Evolutionary conservation across 2,888 invertebrate species (phyloP).

Genomic region (Celastrina argiolus): DNA sequence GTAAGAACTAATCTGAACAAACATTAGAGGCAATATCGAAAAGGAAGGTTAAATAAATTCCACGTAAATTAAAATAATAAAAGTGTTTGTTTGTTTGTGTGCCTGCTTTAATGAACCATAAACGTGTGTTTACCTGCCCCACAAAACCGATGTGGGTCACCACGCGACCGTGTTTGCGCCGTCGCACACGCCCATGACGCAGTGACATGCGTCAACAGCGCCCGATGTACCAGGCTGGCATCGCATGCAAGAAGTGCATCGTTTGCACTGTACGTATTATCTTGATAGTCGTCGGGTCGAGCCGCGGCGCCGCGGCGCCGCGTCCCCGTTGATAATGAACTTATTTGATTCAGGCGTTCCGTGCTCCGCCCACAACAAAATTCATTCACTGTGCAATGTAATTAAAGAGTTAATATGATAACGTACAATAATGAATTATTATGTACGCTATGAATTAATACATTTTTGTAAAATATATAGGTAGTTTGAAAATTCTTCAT

Average conservation of each 20-base stretch:
- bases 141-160: slow-evolving; percentile 29
- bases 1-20: not conserved
- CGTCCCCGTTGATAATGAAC: not conserved
- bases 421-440: no score
- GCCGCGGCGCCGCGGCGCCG: not conserved
- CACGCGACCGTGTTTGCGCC: slow-evolving; percentile 28
- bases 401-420: no score
- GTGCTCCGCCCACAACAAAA: not conserved
- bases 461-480: no score
- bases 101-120: slow-evolving; percentile 28
- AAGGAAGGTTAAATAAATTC: not conserved
- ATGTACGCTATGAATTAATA: no score
- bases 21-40: not conserved
- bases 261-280: slow-evolving; percentile 18
- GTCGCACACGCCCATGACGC: slow-evolving; percentile 65
- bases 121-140: slow-evolving; percentile 1
- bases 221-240: slow-evolving; percentile 39
- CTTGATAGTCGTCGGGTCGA: not conserved
- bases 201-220: slow-evolving; percentile 41
- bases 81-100: slow-evolving; percentile 14
- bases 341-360: not conserved
- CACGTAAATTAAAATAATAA: slow-evolving; percentile 12
- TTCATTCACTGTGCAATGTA: no score
- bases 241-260: slow-evolving; percentile 48
- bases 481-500: no score